A percentile compares a stretch with the other conserved stretches of the same genome.
Evolutionary conservation across 1,140 invertebrate genomes (phyloP).

Genomic region (Oscheius sp.): DNA sequence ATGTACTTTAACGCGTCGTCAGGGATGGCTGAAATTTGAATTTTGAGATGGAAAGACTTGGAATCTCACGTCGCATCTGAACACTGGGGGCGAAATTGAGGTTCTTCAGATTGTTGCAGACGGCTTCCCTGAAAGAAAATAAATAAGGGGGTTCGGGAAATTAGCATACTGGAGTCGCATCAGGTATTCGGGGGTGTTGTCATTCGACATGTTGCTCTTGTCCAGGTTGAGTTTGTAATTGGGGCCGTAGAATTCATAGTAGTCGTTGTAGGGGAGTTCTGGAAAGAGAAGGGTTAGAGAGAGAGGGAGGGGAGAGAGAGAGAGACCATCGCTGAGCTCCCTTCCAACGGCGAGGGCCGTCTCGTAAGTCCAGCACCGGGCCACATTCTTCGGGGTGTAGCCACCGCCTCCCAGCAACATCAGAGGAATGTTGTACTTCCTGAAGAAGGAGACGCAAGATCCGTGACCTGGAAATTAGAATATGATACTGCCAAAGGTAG

Average conservation of each 20-base stretch:
- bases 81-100: conserved; percentile 18
- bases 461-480: too few relatives aligned
- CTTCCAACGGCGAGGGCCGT: conserved; percentile 83
- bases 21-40: conserved; percentile 72
- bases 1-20: conserved; percentile 72
- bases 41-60: not conserved
- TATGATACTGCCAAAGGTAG: not conserved
- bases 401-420: conserved; percentile 84
- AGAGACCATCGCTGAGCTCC: conserved; percentile 63
- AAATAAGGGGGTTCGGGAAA: not conserved
- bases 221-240: conserved; percentile 88
- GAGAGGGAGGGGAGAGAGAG: too few relatives aligned
- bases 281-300: too few relatives aligned
- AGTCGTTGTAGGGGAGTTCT: conserved; percentile 67
- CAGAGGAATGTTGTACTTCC: conserved; percentile 84
- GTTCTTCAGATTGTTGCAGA: conserved; percentile 11
- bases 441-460: conserved; percentile 91
- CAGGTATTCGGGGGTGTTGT: conserved; percentile 76
- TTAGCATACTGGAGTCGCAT: not conserved
- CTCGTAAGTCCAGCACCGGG: conserved; percentile 96
- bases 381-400: conserved; percentile 92
- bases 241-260: conserved; percentile 87
- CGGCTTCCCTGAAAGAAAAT: not conserved
- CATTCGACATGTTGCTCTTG: conserved; percentile 76
- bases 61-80: conserved; percentile 29